phyloP scores from a whole-genome alignment of 2,113 vertebrate genomes.

The Pipra filicauda region DNA sequence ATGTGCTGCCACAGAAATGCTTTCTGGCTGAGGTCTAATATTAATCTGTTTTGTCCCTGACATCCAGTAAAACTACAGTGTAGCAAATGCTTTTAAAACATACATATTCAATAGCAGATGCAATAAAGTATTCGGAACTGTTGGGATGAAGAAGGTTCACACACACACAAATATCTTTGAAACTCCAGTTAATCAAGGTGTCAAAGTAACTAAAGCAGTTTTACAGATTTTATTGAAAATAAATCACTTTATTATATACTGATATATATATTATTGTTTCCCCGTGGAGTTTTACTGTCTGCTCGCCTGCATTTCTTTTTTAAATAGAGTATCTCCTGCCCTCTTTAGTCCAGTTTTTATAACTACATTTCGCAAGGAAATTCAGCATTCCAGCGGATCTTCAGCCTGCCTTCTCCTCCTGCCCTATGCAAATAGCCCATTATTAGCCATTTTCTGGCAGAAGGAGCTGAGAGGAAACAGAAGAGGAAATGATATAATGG shows the following conservation, averaged over 20 bases:
- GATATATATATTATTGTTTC: constrained; percentile 70
- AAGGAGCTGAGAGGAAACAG: constrained; percentile 77
- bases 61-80: constrained; percentile 61
- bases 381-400: constrained; percentile 26
- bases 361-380: constrained; percentile 77
- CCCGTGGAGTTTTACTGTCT: constrained; percentile 46
- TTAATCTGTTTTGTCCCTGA: constrained; percentile 65
- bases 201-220: constrained; percentile 77
- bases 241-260: constrained; percentile 76
- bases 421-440: constrained; percentile 78
- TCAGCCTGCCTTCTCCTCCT: constrained; percentile 61
- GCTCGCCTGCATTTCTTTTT: constrained; percentile 38
- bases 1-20: constrained; percentile 52
- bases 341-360: constrained; percentile 84
- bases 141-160: constrained; percentile 51
- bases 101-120: constrained; percentile 55
- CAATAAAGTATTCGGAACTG: constrained; percentile 54
- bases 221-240: constrained; percentile 78
- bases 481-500: constrained; percentile 84
- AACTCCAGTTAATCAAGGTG: constrained; percentile 75
- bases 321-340: constrained; percentile 82
- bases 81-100: constrained; percentile 58
- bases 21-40: constrained; percentile 54
- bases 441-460: constrained; percentile 79
- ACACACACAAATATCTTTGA: constrained; percentile 62